A percentile compares a stretch with the other conserved stretches of the same genome.
Conservation (phyloP, 2,888 invertebrate genomes). For the Latrodectus hesperus region DNA sequence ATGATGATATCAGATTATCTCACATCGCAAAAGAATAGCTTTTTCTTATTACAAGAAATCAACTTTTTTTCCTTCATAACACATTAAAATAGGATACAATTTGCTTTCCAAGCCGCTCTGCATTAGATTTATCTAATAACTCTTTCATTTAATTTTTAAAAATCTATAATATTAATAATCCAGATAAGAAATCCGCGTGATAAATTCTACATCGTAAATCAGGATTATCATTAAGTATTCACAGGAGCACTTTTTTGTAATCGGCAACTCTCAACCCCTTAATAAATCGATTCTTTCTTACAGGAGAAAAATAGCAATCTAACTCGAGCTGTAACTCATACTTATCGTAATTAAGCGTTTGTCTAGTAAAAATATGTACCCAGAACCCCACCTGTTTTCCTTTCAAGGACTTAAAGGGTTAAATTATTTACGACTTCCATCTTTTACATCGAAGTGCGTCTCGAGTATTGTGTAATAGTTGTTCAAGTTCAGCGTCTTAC, state of each 20-base stretch:
- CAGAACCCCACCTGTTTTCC: neutral
- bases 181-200: neutral
- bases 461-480: neutral
- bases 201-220: neutral
- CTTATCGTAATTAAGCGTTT: constrained; percentile 5
- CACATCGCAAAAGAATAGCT: too few species aligned
- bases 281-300: neutral
- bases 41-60: too few species aligned
- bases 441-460: neutral
- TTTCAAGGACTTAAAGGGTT: neutral
- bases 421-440: neutral
- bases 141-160: neutral
- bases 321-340: neutral
- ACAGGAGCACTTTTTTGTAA: neutral
- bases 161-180: neutral
- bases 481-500: neutral
- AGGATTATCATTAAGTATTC: neutral
- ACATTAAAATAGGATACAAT: too few species aligned
- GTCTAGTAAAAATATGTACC: neutral
- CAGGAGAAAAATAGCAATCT: neutral
- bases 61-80: too few species aligned
- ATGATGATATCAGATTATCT: too few species aligned
- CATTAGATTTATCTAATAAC: neutral
- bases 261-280: neutral
- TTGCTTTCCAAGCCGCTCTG: too few species aligned